Base-by-base conservation (phyloP, 2,113 vertebrate genomes). In the Eulemur rufifrons region DNA sequence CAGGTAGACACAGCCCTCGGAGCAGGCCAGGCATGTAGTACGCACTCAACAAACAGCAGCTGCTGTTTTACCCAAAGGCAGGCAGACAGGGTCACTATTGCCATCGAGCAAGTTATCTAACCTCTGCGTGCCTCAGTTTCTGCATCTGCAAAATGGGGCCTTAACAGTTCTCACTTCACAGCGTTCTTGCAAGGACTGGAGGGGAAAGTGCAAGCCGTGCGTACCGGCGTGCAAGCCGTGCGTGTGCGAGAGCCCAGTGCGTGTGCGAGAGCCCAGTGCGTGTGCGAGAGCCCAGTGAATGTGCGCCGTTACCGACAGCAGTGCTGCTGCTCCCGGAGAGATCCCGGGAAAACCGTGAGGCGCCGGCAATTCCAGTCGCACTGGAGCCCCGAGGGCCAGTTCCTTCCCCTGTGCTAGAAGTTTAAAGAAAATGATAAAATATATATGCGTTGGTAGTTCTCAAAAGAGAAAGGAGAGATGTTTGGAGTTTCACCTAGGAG, bases 11-110 rank as follows among this genome's bases (percentile, higher is more conserved):
- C 32, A 77, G 42, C 25, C 14, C 5, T 78, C 37, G 32, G 34
- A 32, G 32, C 9, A 8, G 68, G 6, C 18, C 7, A 3, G 69
- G n/a, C 52, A 37, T 0, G 0, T 6, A 29, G 37, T 7, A 2
- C 11, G 27, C 47, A 25, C 59, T 47, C 66, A 45, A 2, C 21
- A 5, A 11, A 34, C 3, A 7, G 14, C 68, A 39, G 25, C 56
- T 37, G 89, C 37, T 39, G 39, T 17, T 52, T 50, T 3, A n/a
- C 64, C 89, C 37, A 23, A 8, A 73, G 63, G 42, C 63, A 1
- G 25, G 18, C 17, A 61, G 89, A 37, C 54, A 3, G 0, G 4
- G 63, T 61, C 10, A 12, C 56, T 15, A 3, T 6, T 20, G 50
- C 50, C 56, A 6, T 82, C 32, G 14, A 6, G 32, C 50, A 32